phyloP scores from a whole-genome alignment of 1,140 invertebrate genomes.

The Uloborus diversus region DNA sequence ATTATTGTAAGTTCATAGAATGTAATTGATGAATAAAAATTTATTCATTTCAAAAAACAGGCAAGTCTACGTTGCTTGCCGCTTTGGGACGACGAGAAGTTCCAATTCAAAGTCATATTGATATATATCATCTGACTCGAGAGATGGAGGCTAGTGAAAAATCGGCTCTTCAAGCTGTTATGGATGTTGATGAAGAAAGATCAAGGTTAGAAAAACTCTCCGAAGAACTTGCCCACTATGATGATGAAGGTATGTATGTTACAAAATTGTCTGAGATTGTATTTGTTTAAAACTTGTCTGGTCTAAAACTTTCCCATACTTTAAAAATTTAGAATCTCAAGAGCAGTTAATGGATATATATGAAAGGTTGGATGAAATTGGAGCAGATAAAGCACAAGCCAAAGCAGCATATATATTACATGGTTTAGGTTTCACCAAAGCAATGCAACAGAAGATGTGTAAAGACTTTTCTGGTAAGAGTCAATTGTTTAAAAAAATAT shows the following conservation, averaged over 20 bases:
- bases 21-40: no score
- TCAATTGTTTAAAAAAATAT: no score
- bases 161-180: slow-evolving; percentile 91
- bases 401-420: slow-evolving; percentile 93
- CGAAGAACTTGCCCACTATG: slow-evolving; percentile 85
- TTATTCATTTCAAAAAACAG: no score
- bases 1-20: no score
- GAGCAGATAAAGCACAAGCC: slow-evolving; percentile 92
- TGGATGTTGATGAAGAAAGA: slow-evolving; percentile 97
- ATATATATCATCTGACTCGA: slow-evolving; percentile 96
- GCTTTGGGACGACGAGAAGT: slow-evolving; percentile 93
- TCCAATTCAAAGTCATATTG: slow-evolving; percentile 95
- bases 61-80: slow-evolving; percentile 92
- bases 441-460: slow-evolving; percentile 91
- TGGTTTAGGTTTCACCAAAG: slow-evolving; percentile 94
- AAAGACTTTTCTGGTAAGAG: slow-evolving; percentile 91
- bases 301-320: no score
- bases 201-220: slow-evolving; percentile 90
- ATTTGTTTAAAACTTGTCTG: no score
- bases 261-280: background rate
- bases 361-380: slow-evolving; percentile 95
- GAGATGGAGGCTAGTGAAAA: slow-evolving; percentile 96
- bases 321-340: slow-evolving; percentile 83
- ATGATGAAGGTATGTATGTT: slow-evolving; percentile 80
- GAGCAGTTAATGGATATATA: slow-evolving; percentile 98